A percentile compares a stretch with the other conserved stretches of the same genome.
These are phyloP conservation scores for Dioctria linearis DNA, from an alignment of 2,888 invertebrate species.

Conservation along the genomic window DNA sequence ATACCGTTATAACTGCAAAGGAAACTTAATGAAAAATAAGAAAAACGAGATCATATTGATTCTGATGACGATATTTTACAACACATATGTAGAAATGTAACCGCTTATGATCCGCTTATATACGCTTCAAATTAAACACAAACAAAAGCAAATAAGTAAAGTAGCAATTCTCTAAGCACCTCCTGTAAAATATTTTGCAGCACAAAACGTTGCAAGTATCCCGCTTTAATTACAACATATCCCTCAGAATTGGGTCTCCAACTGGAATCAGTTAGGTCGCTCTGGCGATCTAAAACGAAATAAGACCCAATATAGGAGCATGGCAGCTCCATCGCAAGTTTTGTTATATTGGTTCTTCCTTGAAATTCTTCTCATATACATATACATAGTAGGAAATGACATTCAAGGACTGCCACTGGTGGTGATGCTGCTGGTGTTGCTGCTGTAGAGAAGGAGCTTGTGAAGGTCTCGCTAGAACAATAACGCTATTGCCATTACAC, in stretches of 20 bases:
- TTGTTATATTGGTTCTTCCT: not conserved
- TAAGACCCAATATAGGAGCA: not conserved
- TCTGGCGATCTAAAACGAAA: conserved; percentile 17
- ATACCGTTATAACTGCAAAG: too few relatives aligned
- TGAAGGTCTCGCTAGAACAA: conserved; percentile 4
- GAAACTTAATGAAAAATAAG: too few relatives aligned
- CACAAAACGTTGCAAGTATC: not conserved
- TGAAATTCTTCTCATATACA: not conserved
- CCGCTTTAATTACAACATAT: not conserved
- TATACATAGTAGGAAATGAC: too few relatives aligned
- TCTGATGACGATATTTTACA: too few relatives aligned
- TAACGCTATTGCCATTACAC: conserved; percentile 1
- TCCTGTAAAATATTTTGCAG: too few relatives aligned
- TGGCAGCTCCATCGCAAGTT: not conserved
- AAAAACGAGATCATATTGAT: too few relatives aligned
- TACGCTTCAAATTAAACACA: too few relatives aligned
- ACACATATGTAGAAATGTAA: too few relatives aligned
- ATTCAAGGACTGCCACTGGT: not conserved
- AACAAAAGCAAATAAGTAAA: too few relatives aligned
- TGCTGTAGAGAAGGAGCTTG: not conserved
- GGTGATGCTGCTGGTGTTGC: not conserved
- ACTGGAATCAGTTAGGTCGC: conserved; percentile 19
- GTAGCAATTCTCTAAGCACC: too few relatives aligned
- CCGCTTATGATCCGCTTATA: too few relatives aligned
- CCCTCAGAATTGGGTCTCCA: not conserved